Evolutionary conservation across 2,797 vertebrate genomes (phyloP), one percentile per base, ranked within the genome.

Genomic region (Dryobates pubescens): DNA sequence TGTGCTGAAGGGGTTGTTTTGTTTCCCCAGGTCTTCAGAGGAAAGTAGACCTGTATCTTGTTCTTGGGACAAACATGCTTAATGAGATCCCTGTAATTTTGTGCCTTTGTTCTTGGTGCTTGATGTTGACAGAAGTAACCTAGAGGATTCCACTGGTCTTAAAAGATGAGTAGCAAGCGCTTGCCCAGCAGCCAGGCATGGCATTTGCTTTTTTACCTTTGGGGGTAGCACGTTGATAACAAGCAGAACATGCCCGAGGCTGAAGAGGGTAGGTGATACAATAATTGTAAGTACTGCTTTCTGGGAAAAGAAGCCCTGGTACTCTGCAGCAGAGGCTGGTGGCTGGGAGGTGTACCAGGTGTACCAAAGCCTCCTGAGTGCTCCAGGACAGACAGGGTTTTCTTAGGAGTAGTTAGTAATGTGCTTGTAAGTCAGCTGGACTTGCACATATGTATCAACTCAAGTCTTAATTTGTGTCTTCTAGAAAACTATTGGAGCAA

Each of bases 361-460:
- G 51, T 9, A 20, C 22, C 27, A 13, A 10, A n/a, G 53, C 47
- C 45, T 49, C 45, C 19, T 3, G 8, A 27, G 73, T 17, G 45
- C 64, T 45, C 18, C 38, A 3, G 30, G 7, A 24, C 0, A 1
- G 22, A 29, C 0, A 0, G 4, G 4, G n/a, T 27, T 76, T 70
- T 32, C 61, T 57, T 1, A 0, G 8, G n/a, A 64, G 73, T 7
- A 0, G 13, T 34, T 29, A 10, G 17, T 49, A 4, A 4, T 0
- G 0, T 32, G 30, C 7, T 45, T 41, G 56, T 41, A 7, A 13
- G 3, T 26, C 54, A 7, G 0, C 56, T 12, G 70, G 68, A 76
- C 45, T 56, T 20, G 58, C 1, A 2, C 4, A 0, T 0, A 1
- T 4, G 0, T 29, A 2, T 15, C 0, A 0, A 13, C 6, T 0